phyloP scores from a whole-genome alignment of 2,113 vertebrate species.

The Calidris pygmaea region DNA sequence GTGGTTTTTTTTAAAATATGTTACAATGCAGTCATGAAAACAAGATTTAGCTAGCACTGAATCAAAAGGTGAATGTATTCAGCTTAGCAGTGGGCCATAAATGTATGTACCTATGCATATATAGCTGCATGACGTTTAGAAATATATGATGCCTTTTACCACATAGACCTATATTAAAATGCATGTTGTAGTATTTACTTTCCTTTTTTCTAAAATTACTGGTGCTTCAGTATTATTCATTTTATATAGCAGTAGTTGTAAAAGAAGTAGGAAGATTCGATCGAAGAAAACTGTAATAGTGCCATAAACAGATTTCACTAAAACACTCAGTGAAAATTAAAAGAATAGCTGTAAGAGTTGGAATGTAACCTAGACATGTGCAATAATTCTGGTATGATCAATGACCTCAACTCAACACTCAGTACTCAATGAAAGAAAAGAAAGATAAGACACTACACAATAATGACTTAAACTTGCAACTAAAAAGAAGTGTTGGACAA shows the following conservation, averaged over 20 bases:
- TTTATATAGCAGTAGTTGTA: neutral
- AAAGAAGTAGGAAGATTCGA: neutral
- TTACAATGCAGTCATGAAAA: neutral
- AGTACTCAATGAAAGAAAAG: neutral
- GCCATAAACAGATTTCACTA: neutral
- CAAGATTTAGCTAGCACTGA: neutral
- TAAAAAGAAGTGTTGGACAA: neutral
- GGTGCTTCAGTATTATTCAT: neutral
- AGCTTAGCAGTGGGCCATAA: neutral
- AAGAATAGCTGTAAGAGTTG: neutral
- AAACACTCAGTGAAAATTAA: neutral
- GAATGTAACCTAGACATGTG: neutral
- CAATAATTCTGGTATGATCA: neutral
- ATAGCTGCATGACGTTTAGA: neutral
- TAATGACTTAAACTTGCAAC: neutral
- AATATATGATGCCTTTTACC: neutral
- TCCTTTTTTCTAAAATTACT: neutral
- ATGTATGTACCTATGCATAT: neutral
- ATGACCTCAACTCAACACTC: neutral
- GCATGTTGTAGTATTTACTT: neutral
- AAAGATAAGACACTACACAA: neutral
- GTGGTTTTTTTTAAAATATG: fast-evolving
- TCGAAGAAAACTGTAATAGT: neutral
- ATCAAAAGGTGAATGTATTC: neutral
- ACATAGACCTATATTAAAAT: neutral